A percentile compares a stretch with the other conserved stretches of the same genome.
phyloP scores from a whole-genome alignment of 2,113 vertebrate genomes.

The Phyllostomus hastatus region DNA sequence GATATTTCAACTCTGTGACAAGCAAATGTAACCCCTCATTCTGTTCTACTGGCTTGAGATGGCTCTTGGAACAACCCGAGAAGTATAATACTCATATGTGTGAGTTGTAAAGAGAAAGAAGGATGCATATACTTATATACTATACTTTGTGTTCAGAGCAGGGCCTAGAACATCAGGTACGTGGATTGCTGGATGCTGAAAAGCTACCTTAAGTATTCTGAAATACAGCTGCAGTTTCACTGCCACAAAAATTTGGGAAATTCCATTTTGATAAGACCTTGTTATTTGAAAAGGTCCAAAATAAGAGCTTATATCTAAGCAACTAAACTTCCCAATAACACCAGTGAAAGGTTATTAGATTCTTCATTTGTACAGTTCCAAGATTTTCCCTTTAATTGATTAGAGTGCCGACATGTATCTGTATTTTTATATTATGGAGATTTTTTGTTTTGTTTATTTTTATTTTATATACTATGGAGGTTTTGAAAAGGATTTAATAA shows the following conservation, averaged over 20 bases:
- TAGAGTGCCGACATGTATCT: constrained; percentile 34
- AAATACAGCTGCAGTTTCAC: background rate
- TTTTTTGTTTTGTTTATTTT: background rate
- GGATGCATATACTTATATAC: background rate
- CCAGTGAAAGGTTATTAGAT: background rate
- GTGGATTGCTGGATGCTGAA: background rate
- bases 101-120: background rate
- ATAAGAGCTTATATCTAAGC: background rate
- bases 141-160: background rate
- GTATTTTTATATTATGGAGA: background rate
- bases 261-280: background rate
- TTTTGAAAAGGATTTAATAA: background rate
- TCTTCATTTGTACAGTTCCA: background rate
- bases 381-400: background rate
- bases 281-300: background rate
- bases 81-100: background rate
- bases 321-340: background rate
- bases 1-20: background rate
- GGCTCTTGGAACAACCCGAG: background rate
- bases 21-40: background rate
- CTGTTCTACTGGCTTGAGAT: background rate
- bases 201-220: background rate
- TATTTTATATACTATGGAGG: background rate
- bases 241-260: background rate
- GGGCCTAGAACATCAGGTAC: background rate